Evolutionary conservation across 2,888 invertebrate genomes (phyloP).

Genomic region (Heliconius hortense): DNA sequence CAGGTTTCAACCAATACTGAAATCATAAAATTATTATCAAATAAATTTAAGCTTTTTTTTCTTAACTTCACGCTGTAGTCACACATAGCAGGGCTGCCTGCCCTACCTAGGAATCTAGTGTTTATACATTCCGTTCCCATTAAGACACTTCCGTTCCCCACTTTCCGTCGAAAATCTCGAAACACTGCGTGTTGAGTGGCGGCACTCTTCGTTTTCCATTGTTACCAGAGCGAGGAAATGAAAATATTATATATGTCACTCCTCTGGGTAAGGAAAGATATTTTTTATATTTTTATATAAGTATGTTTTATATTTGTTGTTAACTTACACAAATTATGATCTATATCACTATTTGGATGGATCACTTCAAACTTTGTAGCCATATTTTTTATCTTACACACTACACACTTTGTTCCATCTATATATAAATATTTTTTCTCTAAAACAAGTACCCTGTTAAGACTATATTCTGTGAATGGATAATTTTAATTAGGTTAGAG

Average conservation of each 20-base stretch:
- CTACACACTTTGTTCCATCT: not conserved
- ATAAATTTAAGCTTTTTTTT: too few relatives aligned
- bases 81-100: not conserved
- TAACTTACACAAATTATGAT: constrained; percentile 9
- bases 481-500: not conserved
- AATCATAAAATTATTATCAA: constrained; percentile 40
- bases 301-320: not conserved
- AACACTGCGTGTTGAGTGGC: not conserved
- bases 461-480: not conserved
- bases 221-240: not conserved
- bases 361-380: not conserved
- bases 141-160: not conserved
- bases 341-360: not conserved
- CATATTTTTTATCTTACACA: constrained; percentile 12
- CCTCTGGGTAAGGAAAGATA: not conserved
- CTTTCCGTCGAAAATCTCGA: not conserved
- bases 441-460: not conserved
- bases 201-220: not conserved
- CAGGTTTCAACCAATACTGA: constrained; percentile 60
- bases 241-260: not conserved
- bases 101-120: not conserved
- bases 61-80: too few relatives aligned
- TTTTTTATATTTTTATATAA: too few relatives aligned
- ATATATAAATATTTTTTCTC: not conserved
- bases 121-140: not conserved